Evolutionary conservation across 1,140 invertebrate genomes (phyloP), one percentile per base, ranked within the genome.

Genomic region (Theocolax elegans): DNA sequence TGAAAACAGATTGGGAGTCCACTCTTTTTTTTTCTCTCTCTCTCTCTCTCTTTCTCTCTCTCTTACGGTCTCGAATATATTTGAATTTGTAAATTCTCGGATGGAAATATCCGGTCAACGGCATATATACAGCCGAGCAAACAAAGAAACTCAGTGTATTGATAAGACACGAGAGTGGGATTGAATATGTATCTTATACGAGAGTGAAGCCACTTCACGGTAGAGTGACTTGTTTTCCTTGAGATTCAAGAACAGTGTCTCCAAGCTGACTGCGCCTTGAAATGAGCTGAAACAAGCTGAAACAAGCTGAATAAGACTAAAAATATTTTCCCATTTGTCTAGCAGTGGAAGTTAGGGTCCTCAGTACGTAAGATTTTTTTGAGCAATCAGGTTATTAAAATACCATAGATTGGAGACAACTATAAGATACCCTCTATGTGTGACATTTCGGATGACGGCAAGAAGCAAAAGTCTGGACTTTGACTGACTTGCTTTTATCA

Each of bases 31-130:
- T 23, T 48, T n/a, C n/a, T 48, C 12, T 19, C 29, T 8, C 15
- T 48, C 21, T 29, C 48, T 62, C 48, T 31, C 13, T 31, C 25
- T 27, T 25, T 3, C 15, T n/a, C 9, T 27, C 2, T 13, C n/a
- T 21, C 21, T 38, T 7, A 21, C 27, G 21, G 31, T 21, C 49
- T n/a, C 42, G 15, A n/a, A 21, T 2, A 56, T 19, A 68, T 68
- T 69, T 56, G 59, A 69, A 69, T 69, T 62, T 62, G 63, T 63
- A 69, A 69, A 56, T 63, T 42, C 46, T 27, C 35, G 27, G 35
- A 17, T 49, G 67, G 59, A 63, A 69, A 69, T 69, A 69, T 63
- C 67, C 46, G 46, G 1, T 21, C 53, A 9, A n/a, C n/a, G 17
- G 53, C 48, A 15, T 46, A 46, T 19, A 46, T 4, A 15, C 44